phyloP scores from a whole-genome alignment of 2,888 invertebrate genomes.

The Coelinius sp. region DNA sequence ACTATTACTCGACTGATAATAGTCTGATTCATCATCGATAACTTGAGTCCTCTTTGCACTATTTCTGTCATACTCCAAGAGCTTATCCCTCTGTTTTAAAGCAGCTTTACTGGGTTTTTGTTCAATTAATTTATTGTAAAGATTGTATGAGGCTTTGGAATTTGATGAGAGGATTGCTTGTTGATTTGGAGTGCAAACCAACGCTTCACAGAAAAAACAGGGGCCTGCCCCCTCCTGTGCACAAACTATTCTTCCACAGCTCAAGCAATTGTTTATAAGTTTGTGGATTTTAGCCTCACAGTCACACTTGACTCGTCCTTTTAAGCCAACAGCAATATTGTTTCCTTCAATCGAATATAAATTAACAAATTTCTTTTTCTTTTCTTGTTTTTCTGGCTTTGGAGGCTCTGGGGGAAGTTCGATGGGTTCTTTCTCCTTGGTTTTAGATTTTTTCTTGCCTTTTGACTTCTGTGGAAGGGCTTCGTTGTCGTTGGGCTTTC shows the following conservation, averaged over 20 bases:
- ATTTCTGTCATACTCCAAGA: conserved; percentile 87
- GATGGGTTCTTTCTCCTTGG: conserved; percentile 52
- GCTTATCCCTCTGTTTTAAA: conserved; percentile 82
- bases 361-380: conserved; percentile 82
- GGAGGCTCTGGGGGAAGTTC: conserved; percentile 42
- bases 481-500: conserved; percentile 55
- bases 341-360: conserved; percentile 80
- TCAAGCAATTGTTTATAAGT: conserved; percentile 92
- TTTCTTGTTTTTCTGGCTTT: conserved; percentile 69
- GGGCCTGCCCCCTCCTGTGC: conserved; percentile 97
- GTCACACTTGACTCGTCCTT: conserved; percentile 84
- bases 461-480: conserved; percentile 56
- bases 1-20: conserved; percentile 83
- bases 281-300: conserved; percentile 94
- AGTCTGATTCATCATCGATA: conserved; percentile 95
- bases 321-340: conserved; percentile 71
- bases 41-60: conserved; percentile 83
- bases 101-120: conserved; percentile 77
- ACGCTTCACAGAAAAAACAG: conserved; percentile 90
- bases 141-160: conserved; percentile 78
- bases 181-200: conserved; percentile 87
- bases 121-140: conserved; percentile 73
- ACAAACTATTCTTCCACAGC: conserved; percentile 96
- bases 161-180: conserved; percentile 77
- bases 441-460: conserved; percentile 62